Evolutionary conservation across 2,113 vertebrate genomes (phyloP), one percentile per base, ranked within the genome.

Genomic region (Orientallactaga bullata): DNA sequence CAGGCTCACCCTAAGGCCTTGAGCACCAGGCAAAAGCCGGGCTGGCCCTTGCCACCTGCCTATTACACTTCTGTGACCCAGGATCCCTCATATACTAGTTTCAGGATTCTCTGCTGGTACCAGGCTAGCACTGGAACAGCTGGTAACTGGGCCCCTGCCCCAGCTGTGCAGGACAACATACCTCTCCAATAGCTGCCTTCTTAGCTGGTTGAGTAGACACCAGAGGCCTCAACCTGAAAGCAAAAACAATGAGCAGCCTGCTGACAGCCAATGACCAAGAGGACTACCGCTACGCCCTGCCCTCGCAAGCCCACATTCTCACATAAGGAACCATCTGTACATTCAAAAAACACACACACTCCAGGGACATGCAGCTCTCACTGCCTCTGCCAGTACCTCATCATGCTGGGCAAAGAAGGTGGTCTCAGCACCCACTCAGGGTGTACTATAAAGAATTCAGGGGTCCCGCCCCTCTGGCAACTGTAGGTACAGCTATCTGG

Each of bases 201-300:
- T 99, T 99, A 47, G 95, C 93, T 15, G 98, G 97, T 77, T 98
- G 99, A 8, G 98, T 94, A 7, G 97, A 98, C 95, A 99, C 98
- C 97, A 99, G 97, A 0, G 99, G 99, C 95, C 98, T 98, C 97
- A 99, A 97, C 97, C 99, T 99, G 96, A 83, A 97, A 98, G 72
- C 97, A 93, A 95, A 90, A 85, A 68, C 58, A 85, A 68, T 84
- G 1, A 1, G 1, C 1, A 4, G 47, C 73, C 30, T 23, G 4
- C 4, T 7, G 12, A 20, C 55, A 16, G 61, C 73, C 26, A 66
- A 28, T 37, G 24, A 55, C 69, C n/a, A 5, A 7, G 17, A 74
- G 32, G 28, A 12, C 28, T 4, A 0, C 18, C 47, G 66, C 13
- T 32, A 32, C 15, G 55, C 55, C 55, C 55, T 20, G 37, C 8